Evolutionary conservation across 2,888 invertebrate genomes (phyloP).

Genomic region (Listrodromus nycthemerus): DNA sequence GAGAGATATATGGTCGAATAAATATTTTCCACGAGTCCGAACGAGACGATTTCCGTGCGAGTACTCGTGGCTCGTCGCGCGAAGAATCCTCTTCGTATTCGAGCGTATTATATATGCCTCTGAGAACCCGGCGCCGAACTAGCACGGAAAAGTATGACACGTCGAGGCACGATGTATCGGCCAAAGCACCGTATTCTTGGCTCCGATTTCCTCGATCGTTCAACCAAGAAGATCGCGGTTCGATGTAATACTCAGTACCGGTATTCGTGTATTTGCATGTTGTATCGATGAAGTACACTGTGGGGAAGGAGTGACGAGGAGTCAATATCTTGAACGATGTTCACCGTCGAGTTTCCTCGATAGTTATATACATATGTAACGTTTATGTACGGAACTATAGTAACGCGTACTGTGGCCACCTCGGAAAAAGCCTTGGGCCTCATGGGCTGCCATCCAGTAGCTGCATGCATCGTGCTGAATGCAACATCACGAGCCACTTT

Average conservation of each 20-base stretch:
- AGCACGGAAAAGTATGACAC: constrained; percentile 4
- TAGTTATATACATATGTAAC: constrained; percentile 30
- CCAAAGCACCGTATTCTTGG: constrained; percentile 6
- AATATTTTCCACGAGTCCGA: neutral
- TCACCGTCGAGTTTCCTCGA: constrained; percentile 12
- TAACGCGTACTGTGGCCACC: neutral
- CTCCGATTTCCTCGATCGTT: constrained; percentile 25
- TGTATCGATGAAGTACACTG: neutral
- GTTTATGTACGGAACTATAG: constrained; percentile 26
- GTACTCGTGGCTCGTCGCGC: neutral
- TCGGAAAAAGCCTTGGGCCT: constrained; percentile 36
- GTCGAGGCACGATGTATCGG: constrained; percentile 1
- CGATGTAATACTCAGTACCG: neutral
- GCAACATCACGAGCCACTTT: constrained; percentile 32
- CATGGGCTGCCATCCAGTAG: constrained; percentile 28
- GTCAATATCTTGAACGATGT: constrained; percentile 6
- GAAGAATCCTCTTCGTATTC: constrained; percentile 1
- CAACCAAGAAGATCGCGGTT: neutral
- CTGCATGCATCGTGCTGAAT: constrained; percentile 37
- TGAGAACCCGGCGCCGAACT: constrained; percentile 8
- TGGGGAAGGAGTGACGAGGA: neutral
- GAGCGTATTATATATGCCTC: neutral
- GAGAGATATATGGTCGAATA: neutral
- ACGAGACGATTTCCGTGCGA: constrained; percentile 39
- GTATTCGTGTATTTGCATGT: neutral